Evolutionary conservation across 2,888 invertebrate genomes (phyloP).

Genomic region (Listrodromus nycthemerus): DNA sequence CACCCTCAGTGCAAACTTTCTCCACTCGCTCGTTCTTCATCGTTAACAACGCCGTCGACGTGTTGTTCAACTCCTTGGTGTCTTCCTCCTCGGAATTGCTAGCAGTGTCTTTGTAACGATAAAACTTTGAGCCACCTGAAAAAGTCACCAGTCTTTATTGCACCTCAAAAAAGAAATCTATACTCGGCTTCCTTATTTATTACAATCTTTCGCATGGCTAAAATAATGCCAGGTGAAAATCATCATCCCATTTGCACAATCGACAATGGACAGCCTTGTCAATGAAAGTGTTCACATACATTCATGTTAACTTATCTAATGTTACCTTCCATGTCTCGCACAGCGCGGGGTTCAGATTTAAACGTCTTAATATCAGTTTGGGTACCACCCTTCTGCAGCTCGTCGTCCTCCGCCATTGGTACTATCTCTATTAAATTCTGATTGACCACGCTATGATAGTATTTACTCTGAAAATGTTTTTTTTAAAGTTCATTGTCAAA

Average conservation of each 20-base stretch:
- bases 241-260: no score
- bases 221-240: no score
- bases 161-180: no score
- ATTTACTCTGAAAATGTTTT: constrained; percentile 76
- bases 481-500: neutral
- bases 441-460: constrained; percentile 80
- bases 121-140: constrained; percentile 84
- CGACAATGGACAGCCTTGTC: neutral
- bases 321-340: constrained; percentile 52
- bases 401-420: constrained; percentile 81
- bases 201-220: no score
- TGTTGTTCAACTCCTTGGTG: constrained; percentile 56
- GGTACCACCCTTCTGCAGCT: constrained; percentile 66
- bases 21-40: constrained; percentile 55
- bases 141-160: constrained; percentile 37
- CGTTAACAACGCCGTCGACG: constrained; percentile 2
- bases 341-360: constrained; percentile 32
- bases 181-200: no score
- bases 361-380: constrained; percentile 32
- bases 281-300: neutral
- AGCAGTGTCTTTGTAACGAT: constrained; percentile 84
- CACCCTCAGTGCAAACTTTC: constrained; percentile 47
- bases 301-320: constrained; percentile 13
- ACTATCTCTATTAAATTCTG: constrained; percentile 86
- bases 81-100: constrained; percentile 84